Evolutionary conservation across 2,888 invertebrate genomes (phyloP).

Genomic region (Drosophila ochracea): DNA sequence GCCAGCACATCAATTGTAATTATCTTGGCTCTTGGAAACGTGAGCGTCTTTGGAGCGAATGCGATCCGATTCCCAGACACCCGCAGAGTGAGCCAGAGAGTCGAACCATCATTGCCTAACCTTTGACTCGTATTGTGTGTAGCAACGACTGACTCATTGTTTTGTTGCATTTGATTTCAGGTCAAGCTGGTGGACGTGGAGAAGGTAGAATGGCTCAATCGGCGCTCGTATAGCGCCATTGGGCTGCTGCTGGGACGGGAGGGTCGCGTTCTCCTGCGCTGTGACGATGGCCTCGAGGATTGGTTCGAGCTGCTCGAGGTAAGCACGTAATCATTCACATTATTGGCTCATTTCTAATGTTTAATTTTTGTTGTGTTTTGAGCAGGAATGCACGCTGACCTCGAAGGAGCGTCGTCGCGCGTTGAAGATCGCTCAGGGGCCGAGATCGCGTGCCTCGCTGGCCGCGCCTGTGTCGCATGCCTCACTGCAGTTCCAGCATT

Average conservation of each 20-base stretch:
- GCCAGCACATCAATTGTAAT: constrained; percentile 4
- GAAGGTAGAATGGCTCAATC: constrained; percentile 89
- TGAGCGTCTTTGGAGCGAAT: constrained; percentile 1
- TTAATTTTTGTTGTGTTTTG: constrained; percentile 3
- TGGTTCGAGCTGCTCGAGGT: constrained; percentile 88
- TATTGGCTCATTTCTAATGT: neutral
- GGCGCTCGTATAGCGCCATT: constrained; percentile 88
- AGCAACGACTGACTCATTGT: constrained; percentile 23
- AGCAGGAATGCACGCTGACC: constrained; percentile 87
- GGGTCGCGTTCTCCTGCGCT: constrained; percentile 85
- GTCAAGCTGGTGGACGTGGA: constrained; percentile 88
- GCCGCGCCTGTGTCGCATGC: constrained; percentile 85
- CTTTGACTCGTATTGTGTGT: constrained; percentile 62
- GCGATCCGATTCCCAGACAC: constrained; percentile 47
- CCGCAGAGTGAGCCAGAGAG: constrained; percentile 43
- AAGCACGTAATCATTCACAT: constrained; percentile 61
- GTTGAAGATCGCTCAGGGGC: constrained; percentile 86
- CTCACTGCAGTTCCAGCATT: constrained; percentile 83
- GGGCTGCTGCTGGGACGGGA: constrained; percentile 86
- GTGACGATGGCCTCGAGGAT: constrained; percentile 87
- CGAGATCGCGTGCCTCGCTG: constrained; percentile 84
- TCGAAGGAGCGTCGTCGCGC: constrained; percentile 88
- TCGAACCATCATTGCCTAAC: constrained; percentile 44
- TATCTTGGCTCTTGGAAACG: constrained; percentile 8
- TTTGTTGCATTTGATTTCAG: constrained; percentile 75